Evolutionary conservation across 2,113 vertebrate genomes (phyloP).

Genomic region (Acanthochromis polyacanthus): DNA sequence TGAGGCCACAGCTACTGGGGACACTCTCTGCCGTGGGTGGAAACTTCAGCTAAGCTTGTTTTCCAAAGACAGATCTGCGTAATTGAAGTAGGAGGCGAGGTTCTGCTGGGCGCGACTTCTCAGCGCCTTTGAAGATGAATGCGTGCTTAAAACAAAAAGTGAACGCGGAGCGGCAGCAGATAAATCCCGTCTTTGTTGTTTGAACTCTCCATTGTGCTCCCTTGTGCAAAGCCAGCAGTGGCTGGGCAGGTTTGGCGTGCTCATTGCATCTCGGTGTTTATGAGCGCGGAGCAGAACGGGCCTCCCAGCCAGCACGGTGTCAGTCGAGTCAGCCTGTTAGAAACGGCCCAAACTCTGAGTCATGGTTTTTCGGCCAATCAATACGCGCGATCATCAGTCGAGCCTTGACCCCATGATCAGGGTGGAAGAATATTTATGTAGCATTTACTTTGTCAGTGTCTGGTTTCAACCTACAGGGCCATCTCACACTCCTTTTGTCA

Average conservation of each 20-base stretch:
- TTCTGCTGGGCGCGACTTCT: conserved; percentile 39
- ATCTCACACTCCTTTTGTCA: conserved; percentile 28
- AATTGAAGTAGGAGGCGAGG: conserved; percentile 14
- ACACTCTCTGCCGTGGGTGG: conserved; percentile 8
- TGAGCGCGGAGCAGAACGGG: not conserved
- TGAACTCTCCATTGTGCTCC: conserved; percentile 20
- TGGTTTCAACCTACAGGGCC: conserved; percentile 49
- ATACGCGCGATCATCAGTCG: conserved; percentile 65
- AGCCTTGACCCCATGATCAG: conserved; percentile 70
- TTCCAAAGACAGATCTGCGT: conserved; percentile 31
- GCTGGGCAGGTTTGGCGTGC: conserved; percentile 55
- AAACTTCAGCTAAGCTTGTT: conserved; percentile 33
- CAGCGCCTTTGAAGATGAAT: conserved; percentile 23
- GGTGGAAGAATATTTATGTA: conserved; percentile 53
- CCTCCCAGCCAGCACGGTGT: conserved; percentile 1
- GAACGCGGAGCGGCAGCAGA: conserved; percentile 3
- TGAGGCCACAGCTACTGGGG: conserved; percentile 14
- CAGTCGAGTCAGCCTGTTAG: conserved; percentile 46
- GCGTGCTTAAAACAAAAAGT: conserved; percentile 30
- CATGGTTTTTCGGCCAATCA: conserved; percentile 69
- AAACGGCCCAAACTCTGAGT: conserved; percentile 64
- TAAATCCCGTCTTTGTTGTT: conserved; percentile 29
- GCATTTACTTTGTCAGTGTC: conserved; percentile 56
- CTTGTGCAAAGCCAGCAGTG: not conserved
- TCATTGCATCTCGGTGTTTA: conserved; percentile 13